These are phyloP conservation scores for Gobio occitaniae DNA, from an alignment of 2,797 vertebrate genomes.

Conservation along the genomic window DNA sequence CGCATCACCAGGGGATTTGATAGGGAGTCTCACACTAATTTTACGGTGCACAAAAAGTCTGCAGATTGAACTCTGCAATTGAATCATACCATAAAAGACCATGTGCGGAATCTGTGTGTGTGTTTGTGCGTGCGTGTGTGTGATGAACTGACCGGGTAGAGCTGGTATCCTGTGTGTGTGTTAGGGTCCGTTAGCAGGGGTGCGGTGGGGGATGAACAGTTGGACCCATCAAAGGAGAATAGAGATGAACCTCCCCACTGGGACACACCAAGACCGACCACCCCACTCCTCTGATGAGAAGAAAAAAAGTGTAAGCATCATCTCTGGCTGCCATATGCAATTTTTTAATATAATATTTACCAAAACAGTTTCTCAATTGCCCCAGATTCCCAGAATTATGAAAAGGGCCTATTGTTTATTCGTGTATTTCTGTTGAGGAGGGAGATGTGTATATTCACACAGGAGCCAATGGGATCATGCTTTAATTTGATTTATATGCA, in stretches of 20 bases:
- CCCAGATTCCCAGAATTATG: background rate
- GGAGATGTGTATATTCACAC: background rate
- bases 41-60: background rate
- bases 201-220: conserved; percentile 70
- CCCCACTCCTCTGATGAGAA: conserved; percentile 62
- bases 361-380: background rate
- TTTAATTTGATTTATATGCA: conserved; percentile 15
- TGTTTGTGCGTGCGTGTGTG: background rate
- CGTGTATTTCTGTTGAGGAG: background rate
- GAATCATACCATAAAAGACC: conserved; percentile 31
- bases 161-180: conserved; percentile 56
- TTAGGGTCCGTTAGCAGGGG: conserved; percentile 70
- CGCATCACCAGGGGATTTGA: background rate
- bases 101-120: conserved; percentile 1
- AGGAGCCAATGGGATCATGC: background rate
- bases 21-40: background rate
- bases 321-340: background rate
- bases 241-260: conserved; percentile 41
- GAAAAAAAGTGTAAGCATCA: conserved; percentile 12
- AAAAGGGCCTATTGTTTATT: conserved; percentile 10
- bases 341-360: background rate
- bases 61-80: background rate
- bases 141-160: conserved; percentile 68
- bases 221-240: conserved; percentile 35
- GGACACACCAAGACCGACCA: conserved; percentile 25